phyloP scores from a whole-genome alignment of 2,113 vertebrate genomes.

The Laterallus jamaicensis region DNA sequence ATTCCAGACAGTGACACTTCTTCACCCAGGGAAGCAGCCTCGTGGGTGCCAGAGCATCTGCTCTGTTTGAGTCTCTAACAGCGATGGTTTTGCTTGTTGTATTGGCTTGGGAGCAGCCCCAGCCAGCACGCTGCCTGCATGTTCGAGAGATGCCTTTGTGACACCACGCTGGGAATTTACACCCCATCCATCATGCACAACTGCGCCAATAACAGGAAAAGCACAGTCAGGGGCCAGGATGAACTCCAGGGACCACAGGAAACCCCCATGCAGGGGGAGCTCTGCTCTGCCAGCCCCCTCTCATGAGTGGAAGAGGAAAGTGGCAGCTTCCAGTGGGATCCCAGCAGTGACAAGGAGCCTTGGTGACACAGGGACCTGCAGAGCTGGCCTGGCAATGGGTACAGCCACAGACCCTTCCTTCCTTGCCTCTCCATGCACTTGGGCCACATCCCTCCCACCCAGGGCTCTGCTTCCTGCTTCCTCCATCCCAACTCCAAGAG shows the following conservation, averaged over 20 bases:
- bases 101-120: neutral
- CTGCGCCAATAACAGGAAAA: neutral
- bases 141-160: neutral
- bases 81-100: neutral
- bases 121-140: neutral
- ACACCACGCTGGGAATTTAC: neutral
- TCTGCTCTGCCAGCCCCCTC: neutral
- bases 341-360: neutral
- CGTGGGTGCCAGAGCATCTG: slow-evolving; percentile 3
- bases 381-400: neutral
- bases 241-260: neutral
- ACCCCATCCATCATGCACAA: neutral
- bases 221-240: neutral
- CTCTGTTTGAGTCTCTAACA: neutral
- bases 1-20: neutral
- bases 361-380: neutral
- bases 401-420: neutral
- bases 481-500: too few species aligned
- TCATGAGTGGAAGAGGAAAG: neutral
- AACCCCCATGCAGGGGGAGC: rapidly evolving
- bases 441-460: too few species aligned
- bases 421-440: neutral
- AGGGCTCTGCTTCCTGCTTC: neutral
- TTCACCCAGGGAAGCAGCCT: neutral
- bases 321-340: neutral